These are phyloP conservation scores for Euura lappo DNA, from an alignment of 1,140 invertebrate species.

Conservation along the genomic window DNA sequence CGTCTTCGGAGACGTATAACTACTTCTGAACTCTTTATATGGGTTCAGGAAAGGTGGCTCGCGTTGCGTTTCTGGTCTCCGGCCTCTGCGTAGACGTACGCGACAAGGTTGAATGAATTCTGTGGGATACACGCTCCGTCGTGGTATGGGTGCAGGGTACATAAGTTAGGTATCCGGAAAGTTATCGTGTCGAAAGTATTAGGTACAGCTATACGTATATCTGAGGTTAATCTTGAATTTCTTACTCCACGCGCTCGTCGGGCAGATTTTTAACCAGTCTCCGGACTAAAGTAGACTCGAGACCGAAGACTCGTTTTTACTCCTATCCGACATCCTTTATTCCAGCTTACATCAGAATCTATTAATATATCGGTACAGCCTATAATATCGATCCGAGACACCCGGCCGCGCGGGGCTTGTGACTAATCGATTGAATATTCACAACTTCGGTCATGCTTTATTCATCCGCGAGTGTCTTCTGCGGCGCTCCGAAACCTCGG, in stretches of 20 bases:
- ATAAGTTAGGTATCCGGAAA: not conserved
- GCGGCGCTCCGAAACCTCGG: not conserved
- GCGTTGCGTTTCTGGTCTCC: no score
- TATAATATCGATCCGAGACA: constrained; percentile 4
- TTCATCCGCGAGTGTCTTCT: not conserved
- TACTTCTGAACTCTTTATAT: no score
- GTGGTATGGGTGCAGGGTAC: no score
- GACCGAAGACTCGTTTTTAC: not conserved
- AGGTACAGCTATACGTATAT: not conserved
- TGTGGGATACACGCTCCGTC: no score
- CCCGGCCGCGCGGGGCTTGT: not conserved
- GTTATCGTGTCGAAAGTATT: not conserved
- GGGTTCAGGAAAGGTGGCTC: no score
- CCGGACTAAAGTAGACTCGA: not conserved
- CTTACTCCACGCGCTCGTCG: not conserved
- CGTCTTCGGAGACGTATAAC: not conserved
- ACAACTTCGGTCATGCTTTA: constrained; percentile 3
- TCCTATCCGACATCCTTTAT: not conserved
- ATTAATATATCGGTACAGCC: not conserved
- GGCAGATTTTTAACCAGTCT: no score
- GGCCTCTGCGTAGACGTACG: no score
- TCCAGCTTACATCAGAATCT: constrained; percentile 2
- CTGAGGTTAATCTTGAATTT: not conserved
- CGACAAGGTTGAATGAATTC: no score
- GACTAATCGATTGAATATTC: constrained; percentile 1